Conservation (phyloP, 2,888 invertebrate genomes). For the Microchrysa polita region DNA sequence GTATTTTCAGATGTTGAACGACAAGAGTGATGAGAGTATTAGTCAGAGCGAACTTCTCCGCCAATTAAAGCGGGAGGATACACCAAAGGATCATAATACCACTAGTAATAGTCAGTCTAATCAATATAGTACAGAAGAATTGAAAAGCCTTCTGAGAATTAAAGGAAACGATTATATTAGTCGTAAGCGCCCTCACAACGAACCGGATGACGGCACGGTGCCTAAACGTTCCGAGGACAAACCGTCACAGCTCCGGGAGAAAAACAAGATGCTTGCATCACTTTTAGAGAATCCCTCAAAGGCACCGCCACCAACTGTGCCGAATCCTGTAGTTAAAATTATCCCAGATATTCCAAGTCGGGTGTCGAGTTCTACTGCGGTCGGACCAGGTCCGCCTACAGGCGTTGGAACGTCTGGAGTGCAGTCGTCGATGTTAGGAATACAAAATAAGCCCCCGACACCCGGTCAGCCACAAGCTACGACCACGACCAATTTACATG, state of each 20-base stretch:
- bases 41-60: constrained; percentile 68
- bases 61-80: constrained; percentile 65
- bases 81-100: constrained; percentile 54
- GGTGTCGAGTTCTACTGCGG: constrained; percentile 54
- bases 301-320: constrained; percentile 66
- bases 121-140: constrained; percentile 62
- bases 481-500: constrained; percentile 53
- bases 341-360: constrained; percentile 63
- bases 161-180: constrained; percentile 63
- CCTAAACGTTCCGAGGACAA: constrained; percentile 62
- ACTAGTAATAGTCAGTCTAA: constrained; percentile 52
- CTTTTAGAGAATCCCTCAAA: constrained; percentile 80
- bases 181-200: constrained; percentile 73
- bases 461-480: constrained; percentile 51
- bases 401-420: constrained; percentile 57
- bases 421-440: constrained; percentile 63
- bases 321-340: constrained; percentile 60
- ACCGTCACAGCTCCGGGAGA: constrained; percentile 78
- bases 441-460: constrained; percentile 30
- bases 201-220: constrained; percentile 67
- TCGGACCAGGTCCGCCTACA: constrained; percentile 48
- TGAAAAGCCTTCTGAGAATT: constrained; percentile 62
- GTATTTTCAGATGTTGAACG: constrained; percentile 76
- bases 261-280: constrained; percentile 86
- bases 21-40: constrained; percentile 82